Conservation (phyloP, 2,113 vertebrate genomes). For the Turnix velox region DNA sequence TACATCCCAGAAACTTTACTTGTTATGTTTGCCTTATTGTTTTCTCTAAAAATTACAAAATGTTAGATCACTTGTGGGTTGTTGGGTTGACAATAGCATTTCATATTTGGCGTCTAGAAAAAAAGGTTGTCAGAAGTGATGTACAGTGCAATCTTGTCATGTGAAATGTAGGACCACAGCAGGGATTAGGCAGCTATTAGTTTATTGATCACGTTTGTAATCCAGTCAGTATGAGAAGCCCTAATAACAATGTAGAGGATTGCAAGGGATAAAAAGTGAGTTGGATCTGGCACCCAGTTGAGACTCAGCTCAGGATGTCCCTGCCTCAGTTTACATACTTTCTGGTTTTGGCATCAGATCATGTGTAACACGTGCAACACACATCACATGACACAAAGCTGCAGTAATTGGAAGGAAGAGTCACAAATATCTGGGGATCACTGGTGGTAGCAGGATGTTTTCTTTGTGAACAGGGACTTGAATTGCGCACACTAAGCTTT, state of each 20-base stretch:
- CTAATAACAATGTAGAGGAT: background rate
- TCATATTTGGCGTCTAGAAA: background rate
- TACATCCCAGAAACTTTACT: background rate
- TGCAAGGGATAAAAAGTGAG: background rate
- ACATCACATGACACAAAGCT: background rate
- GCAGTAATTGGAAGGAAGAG: no score
- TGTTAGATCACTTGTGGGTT: background rate
- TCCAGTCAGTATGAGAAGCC: rapidly evolving
- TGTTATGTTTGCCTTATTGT: background rate
- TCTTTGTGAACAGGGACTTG: background rate
- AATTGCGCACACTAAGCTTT: rapidly evolving
- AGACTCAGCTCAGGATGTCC: background rate
- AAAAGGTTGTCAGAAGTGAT: background rate
- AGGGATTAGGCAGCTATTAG: background rate
- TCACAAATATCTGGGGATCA: background rate
- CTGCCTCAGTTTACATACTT: background rate
- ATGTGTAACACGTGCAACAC: rapidly evolving
- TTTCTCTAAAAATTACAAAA: background rate
- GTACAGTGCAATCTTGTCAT: background rate
- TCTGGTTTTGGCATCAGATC: background rate
- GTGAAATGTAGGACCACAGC: background rate
- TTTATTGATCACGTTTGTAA: background rate
- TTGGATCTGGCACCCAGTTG: rapidly evolving
- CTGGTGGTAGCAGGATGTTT: rapidly evolving
- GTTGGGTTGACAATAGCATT: background rate